A percentile compares a stretch with the other conserved stretches of the same genome.
Conservation (phyloP, 2,113 vertebrate species). For the Entosphenus tridentatus region DNA sequence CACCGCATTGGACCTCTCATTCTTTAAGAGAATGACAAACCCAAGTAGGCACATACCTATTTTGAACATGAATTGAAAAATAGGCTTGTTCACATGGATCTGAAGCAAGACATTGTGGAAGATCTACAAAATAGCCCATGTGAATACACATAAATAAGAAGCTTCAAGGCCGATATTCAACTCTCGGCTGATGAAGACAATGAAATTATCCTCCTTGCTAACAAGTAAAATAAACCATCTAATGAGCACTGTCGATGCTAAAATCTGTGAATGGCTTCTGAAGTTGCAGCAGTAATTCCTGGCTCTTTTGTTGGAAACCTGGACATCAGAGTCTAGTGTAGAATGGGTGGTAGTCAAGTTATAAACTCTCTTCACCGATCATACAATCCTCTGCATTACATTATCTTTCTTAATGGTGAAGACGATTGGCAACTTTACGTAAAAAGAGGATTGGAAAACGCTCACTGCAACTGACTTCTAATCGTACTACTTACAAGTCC, state of each 20-base stretch:
- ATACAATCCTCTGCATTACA: background rate
- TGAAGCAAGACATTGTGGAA: background rate
- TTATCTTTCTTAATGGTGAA: background rate
- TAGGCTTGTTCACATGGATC: background rate
- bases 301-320: constrained; percentile 1
- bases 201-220: background rate
- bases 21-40: background rate
- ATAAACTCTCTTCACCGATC: background rate
- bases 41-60: background rate
- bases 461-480: background rate
- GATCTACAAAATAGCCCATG: background rate
- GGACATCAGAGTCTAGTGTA: background rate
- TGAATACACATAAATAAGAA: background rate
- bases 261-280: background rate
- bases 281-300: background rate
- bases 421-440: background rate
- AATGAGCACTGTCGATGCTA: background rate
- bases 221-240: background rate
- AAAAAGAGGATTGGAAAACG: background rate
- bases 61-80: background rate
- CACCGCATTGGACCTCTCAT: background rate
- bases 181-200: background rate
- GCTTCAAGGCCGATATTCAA: background rate
- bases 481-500: background rate
- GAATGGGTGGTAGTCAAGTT: background rate